Evolutionary conservation across 2,888 invertebrate species (phyloP), one percentile per base, ranked within the genome.

Genomic region (Serripes groenlandicus): DNA sequence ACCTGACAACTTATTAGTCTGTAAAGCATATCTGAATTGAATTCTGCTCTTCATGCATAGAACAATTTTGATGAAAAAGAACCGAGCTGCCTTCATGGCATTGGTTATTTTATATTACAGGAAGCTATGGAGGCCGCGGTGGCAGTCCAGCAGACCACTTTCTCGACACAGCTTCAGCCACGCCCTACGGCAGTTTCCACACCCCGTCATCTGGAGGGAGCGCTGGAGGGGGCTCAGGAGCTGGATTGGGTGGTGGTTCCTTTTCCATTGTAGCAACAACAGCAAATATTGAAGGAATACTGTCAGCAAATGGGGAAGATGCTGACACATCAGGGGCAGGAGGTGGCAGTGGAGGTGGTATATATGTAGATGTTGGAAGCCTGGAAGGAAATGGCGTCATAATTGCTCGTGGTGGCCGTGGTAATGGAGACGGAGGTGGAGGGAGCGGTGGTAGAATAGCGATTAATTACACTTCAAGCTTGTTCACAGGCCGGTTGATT

Each of bases 61-160:
- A n/a, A n/a, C n/a, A n/a, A n/a, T n/a, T n/a, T n/a, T n/a, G n/a
- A n/a, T n/a, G n/a, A n/a, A n/a, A n/a, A n/a, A n/a, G n/a, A n/a
- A n/a, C n/a, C n/a, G n/a, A n/a, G n/a, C n/a, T n/a, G n/a, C 30
- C 28, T 26, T n/a, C 2, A 58, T 58, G 7, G 18, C 26, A n/a
- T 58, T 15, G 18, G 28, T 26, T 3, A 26, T 58, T 23, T 58
- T n/a, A 21, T 66, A 35, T 76, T 83, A 30, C 78, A 91, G 91
- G 89, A n/a, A 81, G 87, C 30, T 73, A 90, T 64, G 90, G 90
- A n/a, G 91, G 91, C 18, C 83, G 89, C 28, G 90, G 91, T 58
- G 90, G 91, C 15, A 79, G 77, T 75, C 60, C 85, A 1, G 80
- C 81, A 18, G 73, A 78, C 15, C 28, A 18, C 5, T 88, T 81